phyloP scores from a whole-genome alignment of 2,888 invertebrate genomes.

The Volucella inanis region DNA sequence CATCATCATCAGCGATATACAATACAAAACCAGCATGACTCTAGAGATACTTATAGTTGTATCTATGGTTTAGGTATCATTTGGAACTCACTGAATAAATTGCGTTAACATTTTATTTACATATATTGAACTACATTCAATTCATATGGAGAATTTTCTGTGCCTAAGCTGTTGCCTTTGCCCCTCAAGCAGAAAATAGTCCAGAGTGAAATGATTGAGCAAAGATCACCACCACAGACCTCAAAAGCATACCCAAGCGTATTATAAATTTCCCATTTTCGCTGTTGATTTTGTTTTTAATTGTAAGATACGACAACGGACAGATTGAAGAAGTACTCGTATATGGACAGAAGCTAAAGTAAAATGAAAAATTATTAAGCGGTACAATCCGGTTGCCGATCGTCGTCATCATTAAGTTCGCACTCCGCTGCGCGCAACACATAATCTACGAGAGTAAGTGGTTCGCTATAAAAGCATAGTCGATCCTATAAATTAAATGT shows the following conservation, averaged over 20 bases:
- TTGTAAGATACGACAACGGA: conserved; percentile 34
- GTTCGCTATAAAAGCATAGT: conserved; percentile 51
- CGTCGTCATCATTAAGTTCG: conserved; percentile 38
- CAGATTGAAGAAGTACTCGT: not conserved
- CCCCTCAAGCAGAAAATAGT: not conserved
- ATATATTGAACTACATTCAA: conserved; percentile 40
- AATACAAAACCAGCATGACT: not conserved
- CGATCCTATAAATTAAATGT: conserved; percentile 65
- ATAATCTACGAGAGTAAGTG: conserved; percentile 34
- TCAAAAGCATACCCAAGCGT: not conserved
- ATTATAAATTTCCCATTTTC: conserved; percentile 27
- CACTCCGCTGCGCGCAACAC: conserved; percentile 28
- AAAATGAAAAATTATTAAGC: conserved; percentile 41
- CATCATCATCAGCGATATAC: not conserved
- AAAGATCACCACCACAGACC: conserved; percentile 15
- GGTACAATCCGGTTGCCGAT: conserved; percentile 53
- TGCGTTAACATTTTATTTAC: conserved; percentile 34
- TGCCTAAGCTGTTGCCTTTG: conserved; percentile 6
- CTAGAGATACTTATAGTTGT: not conserved
- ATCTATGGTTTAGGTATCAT: not conserved
- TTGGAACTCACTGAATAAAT: not conserved
- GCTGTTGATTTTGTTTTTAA: conserved; percentile 19
- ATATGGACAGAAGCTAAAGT: not conserved
- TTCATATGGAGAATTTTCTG: conserved; percentile 45
- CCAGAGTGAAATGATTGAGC: conserved; percentile 20